A percentile compares a stretch with the other conserved stretches of the same genome.
Conservation (phyloP, 2,888 invertebrate species). For the Hemicrepidius hirtus region DNA sequence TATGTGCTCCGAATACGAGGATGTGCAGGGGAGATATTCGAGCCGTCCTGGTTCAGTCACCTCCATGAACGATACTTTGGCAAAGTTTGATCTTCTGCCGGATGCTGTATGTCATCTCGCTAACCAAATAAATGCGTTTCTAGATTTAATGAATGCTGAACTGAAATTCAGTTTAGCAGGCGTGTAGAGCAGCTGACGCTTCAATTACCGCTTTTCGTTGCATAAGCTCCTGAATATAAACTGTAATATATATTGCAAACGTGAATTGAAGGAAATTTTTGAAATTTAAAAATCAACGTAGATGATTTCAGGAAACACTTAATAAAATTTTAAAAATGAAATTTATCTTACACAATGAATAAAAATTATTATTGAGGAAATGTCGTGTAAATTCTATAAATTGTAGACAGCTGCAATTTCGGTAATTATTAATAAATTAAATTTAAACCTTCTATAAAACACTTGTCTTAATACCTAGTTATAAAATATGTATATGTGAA, state of each 20-base stretch:
- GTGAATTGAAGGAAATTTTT: not conserved
- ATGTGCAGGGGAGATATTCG: slow-evolving; percentile 44
- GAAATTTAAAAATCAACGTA: too few relatives aligned
- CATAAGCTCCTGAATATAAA: slow-evolving; percentile 16
- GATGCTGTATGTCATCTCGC: slow-evolving; percentile 55
- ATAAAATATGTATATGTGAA: too few relatives aligned
- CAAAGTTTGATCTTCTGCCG: slow-evolving; percentile 53
- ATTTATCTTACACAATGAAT: too few relatives aligned
- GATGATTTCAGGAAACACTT: too few relatives aligned
- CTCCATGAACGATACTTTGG: slow-evolving; percentile 48
- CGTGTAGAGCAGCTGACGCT: slow-evolving; percentile 46
- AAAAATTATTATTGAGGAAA: too few relatives aligned
- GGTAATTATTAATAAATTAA: too few relatives aligned
- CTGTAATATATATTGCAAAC: slow-evolving; percentile 7
- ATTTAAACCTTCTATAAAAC: too few relatives aligned
- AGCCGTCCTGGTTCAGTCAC: slow-evolving; percentile 51
- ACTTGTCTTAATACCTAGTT: too few relatives aligned
- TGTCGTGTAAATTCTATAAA: too few relatives aligned
- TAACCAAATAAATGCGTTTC: slow-evolving; percentile 53
- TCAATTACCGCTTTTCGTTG: slow-evolving; percentile 43
- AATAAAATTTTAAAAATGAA: too few relatives aligned
- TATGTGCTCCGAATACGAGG: slow-evolving; percentile 54
- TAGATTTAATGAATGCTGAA: slow-evolving; percentile 52
- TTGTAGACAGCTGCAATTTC: too few relatives aligned
- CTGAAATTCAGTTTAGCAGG: slow-evolving; percentile 46